phyloP scores from a whole-genome alignment of 2,797 vertebrate genomes.

The Coilia nasus region DNA sequence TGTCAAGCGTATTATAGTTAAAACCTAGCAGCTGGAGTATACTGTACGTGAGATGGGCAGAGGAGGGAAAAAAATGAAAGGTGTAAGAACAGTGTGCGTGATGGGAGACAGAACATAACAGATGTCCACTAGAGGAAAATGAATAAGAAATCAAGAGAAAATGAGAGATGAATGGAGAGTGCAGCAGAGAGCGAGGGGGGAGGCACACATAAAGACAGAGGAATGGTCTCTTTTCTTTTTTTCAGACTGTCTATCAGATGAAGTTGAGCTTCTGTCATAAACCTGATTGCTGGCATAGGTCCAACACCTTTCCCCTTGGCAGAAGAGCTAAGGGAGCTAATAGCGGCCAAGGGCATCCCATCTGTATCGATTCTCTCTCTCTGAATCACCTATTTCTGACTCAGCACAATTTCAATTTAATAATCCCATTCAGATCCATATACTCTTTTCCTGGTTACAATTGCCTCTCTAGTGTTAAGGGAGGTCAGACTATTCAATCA shows the following conservation, averaged over 20 bases:
- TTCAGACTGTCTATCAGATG: neutral
- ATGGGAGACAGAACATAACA: neutral
- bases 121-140: neutral
- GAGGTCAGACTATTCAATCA: neutral
- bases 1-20: neutral
- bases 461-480: neutral
- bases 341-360: conserved; percentile 29
- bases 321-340: neutral
- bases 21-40: neutral
- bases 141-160: neutral
- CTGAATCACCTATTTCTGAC: neutral
- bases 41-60: neutral
- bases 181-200: neutral
- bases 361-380: conserved; percentile 2
- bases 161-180: neutral
- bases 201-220: neutral
- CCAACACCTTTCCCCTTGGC: neutral
- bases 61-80: neutral
- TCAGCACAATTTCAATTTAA: conserved; percentile 22
- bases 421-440: conserved; percentile 17
- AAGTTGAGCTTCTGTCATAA: neutral
- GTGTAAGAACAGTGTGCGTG: neutral
- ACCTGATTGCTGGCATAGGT: conserved; percentile 1
- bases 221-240: neutral
- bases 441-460: neutral